Conservation (phyloP, 2,113 vertebrate genomes). For the Ageneiosus marmoratus region DNA sequence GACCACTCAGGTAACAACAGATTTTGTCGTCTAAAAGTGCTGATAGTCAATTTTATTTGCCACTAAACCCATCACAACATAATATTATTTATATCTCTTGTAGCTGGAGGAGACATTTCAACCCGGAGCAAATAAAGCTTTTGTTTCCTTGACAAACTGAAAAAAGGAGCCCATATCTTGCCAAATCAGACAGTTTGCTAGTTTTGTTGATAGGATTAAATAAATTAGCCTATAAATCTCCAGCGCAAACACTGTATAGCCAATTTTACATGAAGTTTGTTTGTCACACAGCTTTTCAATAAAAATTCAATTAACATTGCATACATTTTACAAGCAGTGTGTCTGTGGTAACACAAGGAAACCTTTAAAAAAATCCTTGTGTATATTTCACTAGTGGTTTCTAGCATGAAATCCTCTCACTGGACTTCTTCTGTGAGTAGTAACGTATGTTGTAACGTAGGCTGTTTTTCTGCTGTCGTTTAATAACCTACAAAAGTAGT, state of each 20-base stretch:
- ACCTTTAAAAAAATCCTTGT: neutral
- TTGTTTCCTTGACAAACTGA: no score
- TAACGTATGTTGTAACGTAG: neutral
- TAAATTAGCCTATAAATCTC: neutral
- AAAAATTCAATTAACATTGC: neutral
- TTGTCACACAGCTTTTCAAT: neutral
- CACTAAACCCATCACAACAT: no score
- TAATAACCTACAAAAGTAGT: neutral
- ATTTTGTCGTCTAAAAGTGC: no score
- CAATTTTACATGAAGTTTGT: neutral
- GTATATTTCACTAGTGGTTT: neutral
- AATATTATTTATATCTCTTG: no score
- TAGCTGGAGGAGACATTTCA: no score
- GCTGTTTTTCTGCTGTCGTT: neutral
- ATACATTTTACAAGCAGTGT: neutral
- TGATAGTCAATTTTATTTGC: no score
- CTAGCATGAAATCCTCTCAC: neutral
- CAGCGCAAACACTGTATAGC: neutral
- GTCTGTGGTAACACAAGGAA: neutral
- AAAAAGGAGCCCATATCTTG: no score
- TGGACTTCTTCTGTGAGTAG: neutral
- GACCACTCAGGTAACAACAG: no score
- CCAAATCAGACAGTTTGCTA: no score
- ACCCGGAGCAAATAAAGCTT: no score
- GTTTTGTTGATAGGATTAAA: neutral